Evolutionary conservation across 2,888 invertebrate genomes (phyloP).

Genomic region (Galerucella pusilla): DNA sequence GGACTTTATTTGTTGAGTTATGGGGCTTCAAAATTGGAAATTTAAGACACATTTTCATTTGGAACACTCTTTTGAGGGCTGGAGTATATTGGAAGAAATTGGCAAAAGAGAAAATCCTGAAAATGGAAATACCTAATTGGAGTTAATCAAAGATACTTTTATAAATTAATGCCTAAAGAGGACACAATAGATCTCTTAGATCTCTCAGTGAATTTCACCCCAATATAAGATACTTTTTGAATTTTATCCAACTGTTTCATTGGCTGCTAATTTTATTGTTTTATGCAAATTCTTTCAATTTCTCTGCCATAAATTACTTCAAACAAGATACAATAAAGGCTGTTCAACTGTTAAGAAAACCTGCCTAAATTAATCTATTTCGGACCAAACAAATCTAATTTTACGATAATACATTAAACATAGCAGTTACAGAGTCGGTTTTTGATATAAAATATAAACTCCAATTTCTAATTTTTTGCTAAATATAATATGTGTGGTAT

Average conservation of each 20-base stretch:
- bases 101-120: too few species aligned
- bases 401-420: background rate
- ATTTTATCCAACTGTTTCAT: too few species aligned
- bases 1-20: background rate
- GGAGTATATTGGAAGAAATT: too few species aligned
- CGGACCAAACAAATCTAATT: background rate
- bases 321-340: background rate
- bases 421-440: slow-evolving; percentile 1
- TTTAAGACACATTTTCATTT: background rate
- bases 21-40: background rate
- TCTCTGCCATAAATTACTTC: background rate
- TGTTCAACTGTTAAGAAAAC: background rate
- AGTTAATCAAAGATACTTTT: too few species aligned
- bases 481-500: too few species aligned
- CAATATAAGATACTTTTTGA: too few species aligned
- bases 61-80: background rate
- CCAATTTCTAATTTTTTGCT: too few species aligned
- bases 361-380: slow-evolving; percentile 10
- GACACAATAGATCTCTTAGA: too few species aligned
- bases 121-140: too few species aligned
- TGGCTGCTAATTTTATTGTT: background rate
- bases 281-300: background rate
- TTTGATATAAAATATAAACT: background rate
- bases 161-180: too few species aligned
- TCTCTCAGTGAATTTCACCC: too few species aligned